phyloP scores from a whole-genome alignment of 2,113 vertebrate species.

The Passerina amoena region DNA sequence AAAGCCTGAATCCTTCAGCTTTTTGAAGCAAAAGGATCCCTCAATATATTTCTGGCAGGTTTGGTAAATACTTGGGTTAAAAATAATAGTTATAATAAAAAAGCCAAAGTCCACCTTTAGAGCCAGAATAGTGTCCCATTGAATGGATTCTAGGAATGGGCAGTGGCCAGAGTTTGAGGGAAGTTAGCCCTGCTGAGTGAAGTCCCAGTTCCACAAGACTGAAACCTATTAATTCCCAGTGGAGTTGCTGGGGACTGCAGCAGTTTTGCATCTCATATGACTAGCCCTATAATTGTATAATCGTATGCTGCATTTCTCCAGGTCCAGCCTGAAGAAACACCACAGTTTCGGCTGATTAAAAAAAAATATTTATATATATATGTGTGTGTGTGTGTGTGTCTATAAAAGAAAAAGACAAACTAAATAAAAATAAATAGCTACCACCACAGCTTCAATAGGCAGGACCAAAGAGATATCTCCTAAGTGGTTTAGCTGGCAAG shows the following conservation, averaged over 20 bases:
- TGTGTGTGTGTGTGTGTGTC: accelerated
- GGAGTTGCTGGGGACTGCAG: background rate
- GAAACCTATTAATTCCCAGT: background rate
- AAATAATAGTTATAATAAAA: background rate
- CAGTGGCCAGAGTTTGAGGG: background rate
- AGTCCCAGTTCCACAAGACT: background rate
- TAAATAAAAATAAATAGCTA: constrained; percentile 16
- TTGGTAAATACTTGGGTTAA: background rate
- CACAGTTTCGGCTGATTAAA: background rate
- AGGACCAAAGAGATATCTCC: background rate
- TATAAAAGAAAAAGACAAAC: background rate
- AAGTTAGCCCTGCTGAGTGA: background rate
- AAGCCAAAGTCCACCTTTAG: background rate
- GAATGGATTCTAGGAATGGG: constrained; percentile 1
- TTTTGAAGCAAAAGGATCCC: background rate
- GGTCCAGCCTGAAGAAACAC: constrained; percentile 57
- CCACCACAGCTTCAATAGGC: background rate
- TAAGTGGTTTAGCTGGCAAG: background rate
- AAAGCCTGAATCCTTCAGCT: background rate
- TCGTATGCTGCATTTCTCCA: background rate
- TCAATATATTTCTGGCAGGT: background rate
- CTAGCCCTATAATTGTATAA: background rate
- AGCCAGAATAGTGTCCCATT: constrained; percentile 5
- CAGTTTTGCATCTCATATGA: background rate
- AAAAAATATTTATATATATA: background rate